Conservation (phyloP, 1,140 invertebrate species). For the Dendroctonus ponderosae region DNA sequence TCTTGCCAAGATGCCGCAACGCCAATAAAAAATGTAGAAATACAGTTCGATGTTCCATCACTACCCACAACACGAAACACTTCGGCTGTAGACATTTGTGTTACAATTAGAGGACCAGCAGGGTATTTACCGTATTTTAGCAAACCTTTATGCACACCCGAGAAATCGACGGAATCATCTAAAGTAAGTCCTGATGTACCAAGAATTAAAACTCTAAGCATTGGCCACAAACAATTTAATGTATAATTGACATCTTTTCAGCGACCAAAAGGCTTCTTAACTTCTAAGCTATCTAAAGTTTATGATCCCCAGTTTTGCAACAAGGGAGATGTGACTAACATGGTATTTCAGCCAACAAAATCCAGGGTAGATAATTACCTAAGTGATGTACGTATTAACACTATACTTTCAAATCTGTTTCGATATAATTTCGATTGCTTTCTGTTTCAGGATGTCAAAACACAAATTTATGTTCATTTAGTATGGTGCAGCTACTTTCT, state of each 20-base stretch:
- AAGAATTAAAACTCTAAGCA: background rate
- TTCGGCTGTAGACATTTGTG: conserved; percentile 18
- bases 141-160: conserved; percentile 12
- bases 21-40: conserved; percentile 14
- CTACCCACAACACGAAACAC: background rate
- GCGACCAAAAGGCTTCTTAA: conserved; percentile 17
- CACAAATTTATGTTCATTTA: conserved; percentile 27
- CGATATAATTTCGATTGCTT: background rate
- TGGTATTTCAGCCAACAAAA: conserved; percentile 12
- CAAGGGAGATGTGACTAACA: conserved; percentile 7
- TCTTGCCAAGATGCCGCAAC: conserved; percentile 13
- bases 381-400: conserved; percentile 24
- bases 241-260: conserved; percentile 5
- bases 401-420: background rate
- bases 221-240: background rate
- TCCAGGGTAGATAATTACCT: conserved; percentile 13
- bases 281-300: conserved; percentile 12
- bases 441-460: conserved; percentile 22
- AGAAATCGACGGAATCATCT: background rate
- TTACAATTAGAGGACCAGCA: conserved; percentile 22
- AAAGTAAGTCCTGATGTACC: background rate
- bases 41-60: conserved; percentile 18
- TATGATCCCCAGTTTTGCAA: conserved; percentile 10
- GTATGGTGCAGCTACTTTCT: conserved; percentile 27
- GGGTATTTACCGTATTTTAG: conserved; percentile 20